These are phyloP conservation scores for Muscicapa adusta DNA, from an alignment of 2,113 vertebrate species.

Conservation along the genomic window DNA sequence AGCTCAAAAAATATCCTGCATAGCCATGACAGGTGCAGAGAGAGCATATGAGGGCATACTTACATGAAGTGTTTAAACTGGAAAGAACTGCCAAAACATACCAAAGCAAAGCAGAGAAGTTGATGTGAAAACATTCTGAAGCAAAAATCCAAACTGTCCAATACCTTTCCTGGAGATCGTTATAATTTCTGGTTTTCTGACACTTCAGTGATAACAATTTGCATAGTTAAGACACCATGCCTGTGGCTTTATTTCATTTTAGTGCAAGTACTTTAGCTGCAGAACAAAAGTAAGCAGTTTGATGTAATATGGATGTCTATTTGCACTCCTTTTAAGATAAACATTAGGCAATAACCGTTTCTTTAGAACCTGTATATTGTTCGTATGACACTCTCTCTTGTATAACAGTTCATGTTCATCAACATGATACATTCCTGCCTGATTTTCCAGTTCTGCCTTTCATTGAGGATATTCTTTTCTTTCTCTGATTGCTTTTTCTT, in stretches of 20 bases:
- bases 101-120: not conserved
- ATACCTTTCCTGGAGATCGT: not conserved
- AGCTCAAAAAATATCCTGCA: not conserved
- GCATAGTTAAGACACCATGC: not conserved
- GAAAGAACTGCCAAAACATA: not conserved
- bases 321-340: constrained; percentile 55
- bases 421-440: constrained; percentile 62
- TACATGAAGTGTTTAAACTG: not conserved
- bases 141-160: not conserved
- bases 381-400: constrained; percentile 50
- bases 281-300: constrained; percentile 21
- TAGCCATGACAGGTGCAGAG: not conserved
- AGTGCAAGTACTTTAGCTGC: not conserved
- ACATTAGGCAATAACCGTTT: constrained; percentile 57
- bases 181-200: constrained; percentile 7
- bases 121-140: not conserved
- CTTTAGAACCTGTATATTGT: constrained; percentile 53
- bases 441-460: constrained; percentile 62
- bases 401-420: constrained; percentile 66
- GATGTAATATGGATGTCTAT: constrained; percentile 36
- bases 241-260: constrained; percentile 42
- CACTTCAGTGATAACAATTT: not conserved
- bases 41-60: not conserved
- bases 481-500: constrained; percentile 78
- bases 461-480: constrained; percentile 69